Percentiles rank a stretch among this genome's conserved stretches.
Evolutionary conservation across 2,113 vertebrate genomes (phyloP).

Genomic region (Polyodon spathula): DNA sequence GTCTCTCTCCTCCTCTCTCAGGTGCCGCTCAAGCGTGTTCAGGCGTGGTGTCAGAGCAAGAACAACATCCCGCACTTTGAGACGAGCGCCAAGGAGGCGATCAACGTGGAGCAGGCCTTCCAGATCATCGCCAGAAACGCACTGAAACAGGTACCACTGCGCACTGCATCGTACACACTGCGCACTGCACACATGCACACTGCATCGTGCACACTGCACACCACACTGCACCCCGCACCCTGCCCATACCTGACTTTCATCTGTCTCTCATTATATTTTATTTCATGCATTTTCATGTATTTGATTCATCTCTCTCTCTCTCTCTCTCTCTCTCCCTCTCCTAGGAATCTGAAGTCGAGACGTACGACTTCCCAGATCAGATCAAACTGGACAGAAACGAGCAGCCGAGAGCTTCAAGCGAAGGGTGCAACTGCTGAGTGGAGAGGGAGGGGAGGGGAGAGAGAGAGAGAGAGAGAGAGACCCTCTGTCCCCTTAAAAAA

Average conservation of each 20-base stretch:
- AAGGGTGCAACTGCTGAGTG: constrained; percentile 29
- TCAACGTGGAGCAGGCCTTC: constrained; percentile 39
- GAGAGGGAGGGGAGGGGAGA: background rate
- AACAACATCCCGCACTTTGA: constrained; percentile 35
- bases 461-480: too few species aligned
- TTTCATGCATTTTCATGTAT: too few species aligned
- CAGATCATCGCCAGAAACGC: constrained; percentile 40
- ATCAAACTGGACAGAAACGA: constrained; percentile 29
- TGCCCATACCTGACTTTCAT: too few species aligned
- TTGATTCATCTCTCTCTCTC: too few species aligned
- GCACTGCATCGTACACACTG: too few species aligned
- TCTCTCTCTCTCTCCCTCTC: too few species aligned
- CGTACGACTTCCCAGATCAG: constrained; percentile 29
- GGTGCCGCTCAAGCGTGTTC: constrained; percentile 33
- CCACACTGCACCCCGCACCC: too few species aligned
- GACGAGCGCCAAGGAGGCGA: constrained; percentile 38
- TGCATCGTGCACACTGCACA: too few species aligned
- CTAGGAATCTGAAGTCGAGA: constrained; percentile 31
- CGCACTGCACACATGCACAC: too few species aligned
- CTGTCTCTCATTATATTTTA: too few species aligned
- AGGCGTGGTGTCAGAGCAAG: constrained; percentile 37
- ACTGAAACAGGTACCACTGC: constrained; percentile 32
- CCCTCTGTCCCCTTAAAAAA: too few species aligned
- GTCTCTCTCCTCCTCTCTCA: too few species aligned
- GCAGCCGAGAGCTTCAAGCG: constrained; percentile 12